Evolutionary conservation across 2,797 vertebrate species (phyloP).

Genomic region (Prunella strophiata): DNA sequence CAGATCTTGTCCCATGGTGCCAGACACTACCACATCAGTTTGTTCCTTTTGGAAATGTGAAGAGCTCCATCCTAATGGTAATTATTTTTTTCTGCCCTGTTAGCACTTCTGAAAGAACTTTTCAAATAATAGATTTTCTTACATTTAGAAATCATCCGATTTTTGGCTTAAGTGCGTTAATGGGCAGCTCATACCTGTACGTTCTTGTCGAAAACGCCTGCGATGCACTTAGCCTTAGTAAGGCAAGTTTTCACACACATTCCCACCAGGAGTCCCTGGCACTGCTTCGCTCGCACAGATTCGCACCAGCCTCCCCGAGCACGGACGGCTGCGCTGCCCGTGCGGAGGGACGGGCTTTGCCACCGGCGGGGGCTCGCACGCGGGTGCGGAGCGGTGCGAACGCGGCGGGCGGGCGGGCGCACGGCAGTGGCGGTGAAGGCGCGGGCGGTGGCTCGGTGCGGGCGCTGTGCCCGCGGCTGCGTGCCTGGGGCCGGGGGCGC

Average conservation of each 20-base stretch:
- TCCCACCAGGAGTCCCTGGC: neutral
- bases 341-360: fast-evolving
- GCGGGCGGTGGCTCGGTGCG: fast-evolving
- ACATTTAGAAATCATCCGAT: neutral
- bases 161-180: neutral
- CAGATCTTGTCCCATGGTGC: neutral
- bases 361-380: neutral
- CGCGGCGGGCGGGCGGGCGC: fast-evolving
- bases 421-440: neutral
- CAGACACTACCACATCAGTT: neutral
- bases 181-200: neutral
- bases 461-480: neutral
- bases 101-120: neutral
- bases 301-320: neutral
- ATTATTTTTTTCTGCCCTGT: neutral
- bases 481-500: fast-evolving
- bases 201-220: neutral
- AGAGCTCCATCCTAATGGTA: neutral
- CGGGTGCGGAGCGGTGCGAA: fast-evolving
- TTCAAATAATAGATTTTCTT: neutral
- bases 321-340: fast-evolving
- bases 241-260: neutral
- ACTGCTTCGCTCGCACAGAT: neutral
- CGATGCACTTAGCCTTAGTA: no score
- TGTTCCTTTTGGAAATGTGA: neutral